Percentiles rank a stretch among this genome's conserved stretches.
Evolutionary conservation across 2,797 vertebrate species (phyloP).

Genomic region (Phrynocephalus guinanensis): DNA sequence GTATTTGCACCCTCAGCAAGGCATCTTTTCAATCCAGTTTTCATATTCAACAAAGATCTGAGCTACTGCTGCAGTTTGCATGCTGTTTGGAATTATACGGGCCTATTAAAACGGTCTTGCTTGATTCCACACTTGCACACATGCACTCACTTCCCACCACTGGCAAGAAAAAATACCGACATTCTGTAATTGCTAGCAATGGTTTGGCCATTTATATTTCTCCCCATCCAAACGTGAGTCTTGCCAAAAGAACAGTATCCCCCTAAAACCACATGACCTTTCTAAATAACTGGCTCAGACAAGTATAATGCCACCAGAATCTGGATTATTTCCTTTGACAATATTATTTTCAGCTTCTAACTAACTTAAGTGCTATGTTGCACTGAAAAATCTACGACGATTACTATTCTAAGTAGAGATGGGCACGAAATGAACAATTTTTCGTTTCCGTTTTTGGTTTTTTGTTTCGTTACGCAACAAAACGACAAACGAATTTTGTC

Average conservation of each 20-base stretch:
- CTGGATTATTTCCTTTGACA: not conserved
- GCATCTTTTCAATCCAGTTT: not conserved
- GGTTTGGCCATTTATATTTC: slow-evolving; percentile 18
- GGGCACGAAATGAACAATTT: no score
- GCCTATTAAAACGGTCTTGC: not conserved
- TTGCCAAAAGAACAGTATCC: slow-evolving; percentile 30
- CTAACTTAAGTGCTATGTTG: not conserved
- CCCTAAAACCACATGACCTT: not conserved
- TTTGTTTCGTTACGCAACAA: no score
- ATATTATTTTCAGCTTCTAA: not conserved
- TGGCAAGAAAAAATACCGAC: not conserved
- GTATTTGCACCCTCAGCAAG: no score
- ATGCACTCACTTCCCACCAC: not conserved
- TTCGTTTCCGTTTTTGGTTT: no score
- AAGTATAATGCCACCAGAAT: not conserved
- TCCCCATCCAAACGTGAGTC: slow-evolving; percentile 31
- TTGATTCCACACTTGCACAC: slow-evolving; percentile 30
- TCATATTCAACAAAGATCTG: not conserved
- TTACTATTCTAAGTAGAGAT: not conserved
- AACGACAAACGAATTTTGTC: no score
- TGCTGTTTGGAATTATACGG: not conserved
- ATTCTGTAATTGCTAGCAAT: slow-evolving; percentile 17
- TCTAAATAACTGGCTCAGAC: not conserved
- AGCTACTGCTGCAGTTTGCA: not conserved
- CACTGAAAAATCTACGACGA: slow-evolving; percentile 5